Base-by-base conservation (phyloP, 2,113 vertebrate genomes). In the Pelmatolapia mariae region DNA sequence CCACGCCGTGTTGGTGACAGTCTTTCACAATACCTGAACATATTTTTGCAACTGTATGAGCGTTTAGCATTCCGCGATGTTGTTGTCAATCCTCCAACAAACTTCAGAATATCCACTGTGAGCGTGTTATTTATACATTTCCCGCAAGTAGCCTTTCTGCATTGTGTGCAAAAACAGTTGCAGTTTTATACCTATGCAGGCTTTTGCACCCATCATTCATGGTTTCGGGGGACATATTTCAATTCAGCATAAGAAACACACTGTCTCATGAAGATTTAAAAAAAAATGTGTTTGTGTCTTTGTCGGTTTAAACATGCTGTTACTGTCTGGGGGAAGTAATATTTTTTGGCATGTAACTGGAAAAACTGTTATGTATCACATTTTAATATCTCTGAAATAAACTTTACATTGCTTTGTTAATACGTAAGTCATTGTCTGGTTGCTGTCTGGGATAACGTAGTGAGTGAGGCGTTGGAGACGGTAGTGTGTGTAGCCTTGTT, bases 381-480 rank as follows among this genome's bases (percentile, higher is more conserved):
- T 45, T 78, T 86, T 3, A 26, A 53, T 3, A 7, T 45, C n/a
- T 89, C 92, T 71, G n/a, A 81, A 86, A 86, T 43, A 3, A 79
- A 85, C 43, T 87, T 85, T 57, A 11, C 40, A 10, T 8, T 52
- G 59, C 24, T 71, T 71, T 54, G 24, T 52, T 68, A 13, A 38
- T 66, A 19, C 29, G 36, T 12, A 76, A 33, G 63, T 29, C 56
- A 38, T 5, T 63, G 90, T 89, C 43, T 91, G 83, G 38, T 54
- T 84, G 56, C 56, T 91, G 92, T 94, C 93, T 94, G 84, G 68
- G 81, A 88, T 89, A 86, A 87, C 88, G 89, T 61, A 91, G 54
- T 80, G 89, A 90, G 54, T 80, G 89, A 84, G 45, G 83, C 86
- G 88, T 61, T 88, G 79, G 76, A 86, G 88, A 87, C 83, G 90